Conservation (phyloP, 2,113 vertebrate genomes). For the Grammomys surdaster region DNA sequence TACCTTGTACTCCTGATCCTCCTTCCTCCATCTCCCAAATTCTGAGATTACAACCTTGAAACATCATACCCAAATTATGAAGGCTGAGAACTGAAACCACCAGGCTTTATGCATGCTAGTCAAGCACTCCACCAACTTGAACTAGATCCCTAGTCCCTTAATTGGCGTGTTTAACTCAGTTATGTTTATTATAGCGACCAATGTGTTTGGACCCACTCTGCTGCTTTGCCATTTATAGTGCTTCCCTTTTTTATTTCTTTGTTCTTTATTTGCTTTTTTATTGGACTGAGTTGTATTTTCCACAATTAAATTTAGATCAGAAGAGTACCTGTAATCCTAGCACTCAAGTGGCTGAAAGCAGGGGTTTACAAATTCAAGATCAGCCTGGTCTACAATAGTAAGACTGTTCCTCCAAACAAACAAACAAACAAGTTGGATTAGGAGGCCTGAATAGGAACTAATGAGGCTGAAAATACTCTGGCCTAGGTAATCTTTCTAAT, state of each 20-base stretch:
- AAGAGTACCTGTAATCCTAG: neutral
- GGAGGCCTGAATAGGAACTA: neutral
- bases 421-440: constrained; percentile 3
- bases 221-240: neutral
- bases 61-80: neutral
- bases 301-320: constrained; percentile 24
- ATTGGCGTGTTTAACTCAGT: constrained; percentile 18
- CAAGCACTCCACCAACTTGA: neutral
- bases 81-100: neutral
- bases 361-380: neutral
- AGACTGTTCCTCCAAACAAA: neutral
- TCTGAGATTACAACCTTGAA: neutral
- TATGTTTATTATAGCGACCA: neutral
- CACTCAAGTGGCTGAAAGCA: neutral
- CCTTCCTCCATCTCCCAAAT: neutral
- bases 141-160: neutral
- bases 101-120: neutral
- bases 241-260: neutral
- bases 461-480: constrained; percentile 9
- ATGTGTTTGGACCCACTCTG: neutral
- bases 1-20: neutral
- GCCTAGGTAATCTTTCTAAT: constrained; percentile 32
- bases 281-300: neutral
- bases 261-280: neutral
- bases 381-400: neutral